Evolutionary conservation across 2,797 vertebrate species (phyloP), one percentile per base, ranked within the genome.

Genomic region (Heliangelus exortis): DNA sequence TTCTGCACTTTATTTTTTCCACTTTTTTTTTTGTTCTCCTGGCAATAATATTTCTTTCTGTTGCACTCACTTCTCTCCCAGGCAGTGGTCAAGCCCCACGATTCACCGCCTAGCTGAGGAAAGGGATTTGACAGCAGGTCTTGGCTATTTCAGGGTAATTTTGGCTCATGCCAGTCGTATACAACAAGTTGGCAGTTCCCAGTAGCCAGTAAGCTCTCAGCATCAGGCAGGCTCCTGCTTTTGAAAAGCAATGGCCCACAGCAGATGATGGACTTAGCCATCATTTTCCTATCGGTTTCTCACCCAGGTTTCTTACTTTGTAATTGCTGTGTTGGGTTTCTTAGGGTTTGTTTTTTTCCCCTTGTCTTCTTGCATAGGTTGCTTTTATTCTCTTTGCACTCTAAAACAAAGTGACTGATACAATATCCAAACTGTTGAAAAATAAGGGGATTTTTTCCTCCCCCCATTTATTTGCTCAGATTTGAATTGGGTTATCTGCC

Each of bases 401-500:
- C 95, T 96, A 93, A 97, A 97, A 97, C 95, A 97, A 97, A 97
- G 92, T 96, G 94, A 94, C 97, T 97, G 97, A 97, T 97, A 97
- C 96, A 97, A 97, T 97, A 97, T 94, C 96, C 85, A 97, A 88
- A 96, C 84, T 63, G 92, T 97, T 97, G 90, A 90, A 93, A 96
- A 97, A 96, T 81, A 96, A 96, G 74, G 93, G 90, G 26, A 81
- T 95, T 78, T 51, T 74, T 36, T 9, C 0, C 15, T 54, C 66
- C 86, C 96, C 47, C 21, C 39, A 14, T 96, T 96, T 98, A 97
- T 98, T 98, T 97, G 96, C 96, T 96, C 50, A 74, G 28, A 84
- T 97, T 97, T 90, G 97, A 97, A 97, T 96, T 97, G 97, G 97
- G 98, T 98, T 98, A 98, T 98, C 97, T 97, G 97, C 97, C 97